These are phyloP conservation scores for Nematolebias whitei DNA, from an alignment of 2,113 vertebrate genomes.

Conservation along the genomic window DNA sequence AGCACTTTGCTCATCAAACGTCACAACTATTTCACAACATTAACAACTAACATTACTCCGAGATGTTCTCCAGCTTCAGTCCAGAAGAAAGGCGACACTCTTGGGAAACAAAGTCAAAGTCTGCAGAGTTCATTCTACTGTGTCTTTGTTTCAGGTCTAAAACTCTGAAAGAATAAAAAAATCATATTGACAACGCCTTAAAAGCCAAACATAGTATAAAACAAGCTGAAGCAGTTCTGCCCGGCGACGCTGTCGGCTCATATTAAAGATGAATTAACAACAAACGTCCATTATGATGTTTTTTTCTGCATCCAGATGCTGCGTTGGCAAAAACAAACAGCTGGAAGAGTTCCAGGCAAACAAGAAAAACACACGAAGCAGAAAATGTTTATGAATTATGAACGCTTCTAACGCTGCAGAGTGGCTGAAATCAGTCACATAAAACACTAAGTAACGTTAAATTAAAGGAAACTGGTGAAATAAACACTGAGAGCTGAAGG, in stretches of 20 bases:
- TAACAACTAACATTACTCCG: too few species aligned
- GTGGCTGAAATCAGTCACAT: slow-evolving; percentile 27
- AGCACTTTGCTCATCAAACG: too few species aligned
- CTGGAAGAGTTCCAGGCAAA: slow-evolving; percentile 13
- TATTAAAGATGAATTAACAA: neutral
- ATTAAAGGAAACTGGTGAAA: too few species aligned
- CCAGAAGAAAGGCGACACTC: too few species aligned
- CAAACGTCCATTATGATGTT: slow-evolving; percentile 27
- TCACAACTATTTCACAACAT: too few species aligned
- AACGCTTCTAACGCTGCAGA: slow-evolving; percentile 20
- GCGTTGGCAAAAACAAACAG: slow-evolving; percentile 10
- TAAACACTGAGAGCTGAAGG: too few species aligned
- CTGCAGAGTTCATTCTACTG: too few species aligned
- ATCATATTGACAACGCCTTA: neutral
- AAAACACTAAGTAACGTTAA: neutral
- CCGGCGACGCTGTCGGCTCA: slow-evolving; percentile 7
- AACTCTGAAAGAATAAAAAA: too few species aligned
- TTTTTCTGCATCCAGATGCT: slow-evolving; percentile 11
- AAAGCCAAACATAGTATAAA: neutral
- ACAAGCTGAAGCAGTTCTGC: slow-evolving; percentile 9
- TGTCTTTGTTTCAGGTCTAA: too few species aligned
- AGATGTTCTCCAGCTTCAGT: neutral
- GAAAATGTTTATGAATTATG: slow-evolving; percentile 39
- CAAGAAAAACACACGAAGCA: slow-evolving; percentile 4
- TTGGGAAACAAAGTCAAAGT: too few species aligned